Conservation (phyloP, 64 coral and sea anemone species). For the Actinia equina region DNA sequence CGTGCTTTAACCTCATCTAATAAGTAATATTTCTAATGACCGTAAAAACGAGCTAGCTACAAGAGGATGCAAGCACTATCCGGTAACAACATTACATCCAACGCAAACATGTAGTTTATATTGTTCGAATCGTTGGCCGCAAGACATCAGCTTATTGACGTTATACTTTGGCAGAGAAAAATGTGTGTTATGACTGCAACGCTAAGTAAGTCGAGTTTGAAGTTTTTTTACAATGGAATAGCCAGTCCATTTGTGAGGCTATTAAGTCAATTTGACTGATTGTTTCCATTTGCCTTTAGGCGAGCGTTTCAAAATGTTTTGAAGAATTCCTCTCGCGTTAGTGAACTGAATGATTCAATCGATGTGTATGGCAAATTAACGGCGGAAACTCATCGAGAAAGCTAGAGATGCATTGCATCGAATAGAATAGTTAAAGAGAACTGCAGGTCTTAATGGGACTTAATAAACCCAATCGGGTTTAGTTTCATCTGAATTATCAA, state of each 20-base stretch:
- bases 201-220: neutral
- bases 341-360: neutral
- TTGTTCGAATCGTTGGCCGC: neutral
- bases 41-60: neutral
- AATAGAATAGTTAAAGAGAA: neutral
- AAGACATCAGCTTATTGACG: neutral
- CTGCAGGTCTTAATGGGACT: neutral
- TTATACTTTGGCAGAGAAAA: neutral
- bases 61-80: neutral
- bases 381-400: neutral
- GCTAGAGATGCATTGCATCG: neutral
- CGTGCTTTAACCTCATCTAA: neutral
- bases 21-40: neutral
- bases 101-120: neutral
- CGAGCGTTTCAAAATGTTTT: neutral
- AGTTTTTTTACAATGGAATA: constrained; percentile 11
- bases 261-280: constrained; percentile 11
- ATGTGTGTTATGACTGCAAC: neutral
- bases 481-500: neutral
- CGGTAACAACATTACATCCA: neutral
- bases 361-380: neutral
- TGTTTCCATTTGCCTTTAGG: neutral
- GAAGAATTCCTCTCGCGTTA: neutral
- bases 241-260: neutral
- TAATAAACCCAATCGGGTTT: neutral